These are phyloP conservation scores for Ptychochromis oligacanthus DNA, from an alignment of 2,113 vertebrate genomes.

Conservation along the genomic window DNA sequence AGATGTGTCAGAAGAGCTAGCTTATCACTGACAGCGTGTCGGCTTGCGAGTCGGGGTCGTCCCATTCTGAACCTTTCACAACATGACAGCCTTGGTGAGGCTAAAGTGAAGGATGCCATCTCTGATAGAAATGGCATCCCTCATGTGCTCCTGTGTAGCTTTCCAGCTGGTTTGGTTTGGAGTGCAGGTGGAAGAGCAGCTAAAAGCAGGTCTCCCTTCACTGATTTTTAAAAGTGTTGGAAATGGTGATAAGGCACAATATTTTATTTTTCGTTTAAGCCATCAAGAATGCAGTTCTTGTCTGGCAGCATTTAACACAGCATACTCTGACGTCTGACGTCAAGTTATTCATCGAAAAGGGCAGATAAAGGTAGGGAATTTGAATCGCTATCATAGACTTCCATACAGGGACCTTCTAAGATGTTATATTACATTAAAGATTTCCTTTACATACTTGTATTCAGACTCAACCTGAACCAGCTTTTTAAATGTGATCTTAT, in stretches of 20 bases:
- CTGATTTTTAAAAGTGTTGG: background rate
- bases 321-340: background rate
- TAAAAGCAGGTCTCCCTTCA: background rate
- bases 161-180: background rate
- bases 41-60: background rate
- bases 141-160: background rate
- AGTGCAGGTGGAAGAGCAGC: background rate
- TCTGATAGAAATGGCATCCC: conserved; percentile 4
- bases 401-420: background rate
- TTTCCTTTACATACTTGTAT: background rate
- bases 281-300: background rate
- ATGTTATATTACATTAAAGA: background rate
- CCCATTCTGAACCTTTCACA: conserved; percentile 28
- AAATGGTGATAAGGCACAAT: background rate
- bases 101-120: conserved; percentile 18
- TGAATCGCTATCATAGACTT: background rate
- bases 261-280: background rate
- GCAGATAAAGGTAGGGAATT: background rate
- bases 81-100: conserved; percentile 6
- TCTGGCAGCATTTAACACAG: background rate
- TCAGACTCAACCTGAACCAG: too few relatives aligned
- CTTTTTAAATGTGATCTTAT: too few relatives aligned
- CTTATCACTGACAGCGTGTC: conserved; percentile 42
- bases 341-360: background rate
- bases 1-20: conserved; percentile 19